Percentiles rank a stretch among this genome's conserved stretches.
These are phyloP conservation scores for Scleropages formosus DNA, from an alignment of 2,797 vertebrate genomes.

Conservation along the genomic window DNA sequence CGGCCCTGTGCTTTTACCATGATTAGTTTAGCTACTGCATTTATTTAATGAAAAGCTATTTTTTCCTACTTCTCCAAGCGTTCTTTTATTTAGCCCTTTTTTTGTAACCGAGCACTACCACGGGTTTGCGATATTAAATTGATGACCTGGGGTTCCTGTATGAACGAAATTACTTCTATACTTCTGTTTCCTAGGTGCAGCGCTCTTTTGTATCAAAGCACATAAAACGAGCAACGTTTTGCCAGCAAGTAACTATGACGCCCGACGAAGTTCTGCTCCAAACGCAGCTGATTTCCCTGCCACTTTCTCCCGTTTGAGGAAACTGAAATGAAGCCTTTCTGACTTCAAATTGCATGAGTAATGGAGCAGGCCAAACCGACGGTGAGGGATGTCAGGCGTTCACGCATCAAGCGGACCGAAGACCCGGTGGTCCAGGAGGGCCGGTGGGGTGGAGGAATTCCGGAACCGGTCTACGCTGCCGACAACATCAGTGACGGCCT, in stretches of 20 bases:
- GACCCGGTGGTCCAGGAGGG: background rate
- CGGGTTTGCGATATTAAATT: background rate
- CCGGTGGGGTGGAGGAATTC: background rate
- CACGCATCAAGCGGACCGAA: background rate
- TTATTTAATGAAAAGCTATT: constrained; percentile 19
- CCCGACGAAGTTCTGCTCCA: background rate
- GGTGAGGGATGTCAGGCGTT: background rate
- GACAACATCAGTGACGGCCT: background rate
- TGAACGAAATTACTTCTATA: background rate
- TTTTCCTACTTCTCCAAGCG: background rate
- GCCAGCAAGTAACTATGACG: background rate
- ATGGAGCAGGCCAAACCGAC: background rate
- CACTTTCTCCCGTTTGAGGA: background rate
- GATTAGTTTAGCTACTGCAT: constrained; percentile 5
- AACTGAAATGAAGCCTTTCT: background rate
- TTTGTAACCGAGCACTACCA: background rate
- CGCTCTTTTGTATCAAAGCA: no score
- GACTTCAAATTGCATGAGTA: background rate
- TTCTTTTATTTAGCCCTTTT: background rate
- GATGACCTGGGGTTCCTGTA: background rate
- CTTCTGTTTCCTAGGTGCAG: background rate
- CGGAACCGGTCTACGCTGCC: background rate
- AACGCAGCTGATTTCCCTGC: background rate
- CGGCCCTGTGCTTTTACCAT: constrained; percentile 16
- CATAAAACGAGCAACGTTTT: background rate